Conservation (phyloP, 1,140 invertebrate genomes). For the Brachionus plicatilis region DNA sequence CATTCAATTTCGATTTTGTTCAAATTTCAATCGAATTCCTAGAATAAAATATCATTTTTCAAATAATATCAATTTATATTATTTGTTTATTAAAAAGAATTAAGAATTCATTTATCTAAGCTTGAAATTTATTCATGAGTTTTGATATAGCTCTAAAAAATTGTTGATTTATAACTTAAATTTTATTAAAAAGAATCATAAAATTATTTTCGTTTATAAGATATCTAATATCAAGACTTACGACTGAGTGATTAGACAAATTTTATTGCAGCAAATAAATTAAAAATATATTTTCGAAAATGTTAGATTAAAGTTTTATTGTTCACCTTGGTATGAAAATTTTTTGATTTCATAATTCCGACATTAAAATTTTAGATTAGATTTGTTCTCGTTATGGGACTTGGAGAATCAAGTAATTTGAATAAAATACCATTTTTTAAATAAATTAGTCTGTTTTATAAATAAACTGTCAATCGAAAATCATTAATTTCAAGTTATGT, state of each 20-base stretch:
- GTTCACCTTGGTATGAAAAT: neutral
- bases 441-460: constrained; percentile 1
- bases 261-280: neutral
- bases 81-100: neutral
- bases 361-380: neutral
- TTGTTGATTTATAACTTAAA: neutral
- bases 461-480: constrained; percentile 36
- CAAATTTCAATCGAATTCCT: neutral
- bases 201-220: neutral
- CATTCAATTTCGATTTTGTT: neutral
- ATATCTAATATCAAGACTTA: neutral
- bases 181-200: neutral
- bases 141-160: neutral
- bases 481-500: constrained; percentile 37
- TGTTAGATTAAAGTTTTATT: neutral
- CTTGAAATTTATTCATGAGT: neutral
- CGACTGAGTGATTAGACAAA: neutral
- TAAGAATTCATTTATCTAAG: neutral
- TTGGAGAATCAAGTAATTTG: neutral
- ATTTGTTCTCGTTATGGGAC: neutral
- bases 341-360: neutral
- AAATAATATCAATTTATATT: neutral
- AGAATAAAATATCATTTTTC: neutral
- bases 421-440: neutral
- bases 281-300: neutral